These are phyloP conservation scores for Sciurus carolinensis DNA, from an alignment of 2,797 vertebrate species.

Conservation along the genomic window DNA sequence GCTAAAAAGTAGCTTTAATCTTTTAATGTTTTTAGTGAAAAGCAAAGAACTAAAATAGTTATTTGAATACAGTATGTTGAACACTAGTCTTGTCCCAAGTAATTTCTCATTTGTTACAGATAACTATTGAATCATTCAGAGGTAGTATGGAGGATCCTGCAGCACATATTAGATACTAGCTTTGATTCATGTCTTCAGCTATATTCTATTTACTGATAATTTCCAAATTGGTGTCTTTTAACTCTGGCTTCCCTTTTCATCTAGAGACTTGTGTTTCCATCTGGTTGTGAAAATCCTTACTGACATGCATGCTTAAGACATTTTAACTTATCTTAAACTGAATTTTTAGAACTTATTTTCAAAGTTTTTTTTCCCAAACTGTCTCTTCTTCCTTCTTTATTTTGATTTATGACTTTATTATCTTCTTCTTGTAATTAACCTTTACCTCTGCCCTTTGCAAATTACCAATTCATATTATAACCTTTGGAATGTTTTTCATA, in stretches of 20 bases:
- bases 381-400: conserved; percentile 20
- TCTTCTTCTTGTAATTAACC: conserved; percentile 31
- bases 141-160: not conserved
- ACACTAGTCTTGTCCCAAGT: conserved; percentile 55
- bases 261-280: conserved; percentile 54
- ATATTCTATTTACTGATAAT: conserved; percentile 61
- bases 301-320: not conserved
- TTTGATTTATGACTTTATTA: conserved; percentile 58
- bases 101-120: conserved; percentile 56
- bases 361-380: conserved; percentile 16
- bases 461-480: conserved; percentile 37
- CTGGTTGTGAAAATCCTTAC: conserved; percentile 29
- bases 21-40: conserved; percentile 66
- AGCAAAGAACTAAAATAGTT: conserved; percentile 50
- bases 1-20: conserved; percentile 66
- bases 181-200: conserved; percentile 60
- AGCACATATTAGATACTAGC: not conserved
- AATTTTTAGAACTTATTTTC: conserved; percentile 44
- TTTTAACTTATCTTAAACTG: conserved; percentile 54
- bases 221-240: conserved; percentile 66
- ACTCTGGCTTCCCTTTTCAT: conserved; percentile 18
- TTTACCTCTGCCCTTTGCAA: conserved; percentile 43
- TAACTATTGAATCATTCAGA: conserved; percentile 38
- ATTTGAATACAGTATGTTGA: conserved; percentile 47
- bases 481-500: conserved; percentile 40